Evolutionary conservation across 2,797 vertebrate genomes (phyloP).

Genomic region (Masticophis lateralis): DNA sequence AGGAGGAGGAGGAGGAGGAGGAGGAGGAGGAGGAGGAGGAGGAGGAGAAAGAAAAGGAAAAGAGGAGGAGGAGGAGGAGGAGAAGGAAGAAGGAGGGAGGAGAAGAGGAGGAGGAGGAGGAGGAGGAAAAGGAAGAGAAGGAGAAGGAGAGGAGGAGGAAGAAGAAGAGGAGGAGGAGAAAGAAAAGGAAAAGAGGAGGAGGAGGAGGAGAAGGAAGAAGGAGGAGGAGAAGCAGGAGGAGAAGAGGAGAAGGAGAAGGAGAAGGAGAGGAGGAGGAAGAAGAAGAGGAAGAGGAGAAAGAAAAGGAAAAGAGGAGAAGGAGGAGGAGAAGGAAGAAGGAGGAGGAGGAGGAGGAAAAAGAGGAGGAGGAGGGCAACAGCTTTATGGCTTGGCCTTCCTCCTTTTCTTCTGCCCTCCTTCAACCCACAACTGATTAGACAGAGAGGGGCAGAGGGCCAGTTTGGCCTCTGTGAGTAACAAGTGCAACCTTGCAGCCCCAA

Average conservation of each 20-base stretch:
- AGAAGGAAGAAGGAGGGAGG: neutral
- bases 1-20: neutral
- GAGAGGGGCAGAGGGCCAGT: constrained; percentile 68
- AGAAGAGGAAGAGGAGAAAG: neutral
- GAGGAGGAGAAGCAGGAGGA: too few species aligned
- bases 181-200: rapidly evolving
- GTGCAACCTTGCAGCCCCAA: constrained; percentile 34
- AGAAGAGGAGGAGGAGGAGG: constrained; percentile 15
- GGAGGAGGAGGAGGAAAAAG: constrained; percentile 23
- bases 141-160: neutral
- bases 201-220: neutral
- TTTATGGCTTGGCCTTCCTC: neutral
- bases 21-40: neutral
- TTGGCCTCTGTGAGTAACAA: constrained; percentile 47
- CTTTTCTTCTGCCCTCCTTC: too few species aligned
- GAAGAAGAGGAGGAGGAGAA: constrained; percentile 20
- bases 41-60: constrained; percentile 50
- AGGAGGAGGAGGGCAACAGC: neutral
- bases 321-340: neutral
- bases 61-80: neutral
- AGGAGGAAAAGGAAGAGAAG: constrained; percentile 44
- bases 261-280: neutral
- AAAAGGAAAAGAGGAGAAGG: constrained; percentile 30
- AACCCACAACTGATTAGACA: constrained; percentile 1
- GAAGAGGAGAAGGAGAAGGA: too few species aligned